Conservation (phyloP, 2,113 vertebrate species). For the Argyrosomus japonicus region DNA sequence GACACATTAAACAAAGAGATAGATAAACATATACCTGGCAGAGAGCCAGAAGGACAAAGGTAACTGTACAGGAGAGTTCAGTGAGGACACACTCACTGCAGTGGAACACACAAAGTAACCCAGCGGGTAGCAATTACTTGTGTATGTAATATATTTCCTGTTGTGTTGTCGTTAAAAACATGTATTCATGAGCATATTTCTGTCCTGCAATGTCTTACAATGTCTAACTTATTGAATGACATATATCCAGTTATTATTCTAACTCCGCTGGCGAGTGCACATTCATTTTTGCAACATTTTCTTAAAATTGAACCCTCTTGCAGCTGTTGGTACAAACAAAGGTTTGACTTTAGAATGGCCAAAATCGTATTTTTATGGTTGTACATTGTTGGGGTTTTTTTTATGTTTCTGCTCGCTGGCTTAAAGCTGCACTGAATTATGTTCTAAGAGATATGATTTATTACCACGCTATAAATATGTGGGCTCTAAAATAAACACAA, state of each 20-base stretch:
- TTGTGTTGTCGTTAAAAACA: background rate
- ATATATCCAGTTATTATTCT: background rate
- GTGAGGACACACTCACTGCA: slow-evolving; percentile 38
- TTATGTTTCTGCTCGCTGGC: background rate
- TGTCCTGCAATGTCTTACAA: background rate
- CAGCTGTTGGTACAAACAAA: background rate
- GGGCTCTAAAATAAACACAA: background rate
- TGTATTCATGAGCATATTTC: background rate
- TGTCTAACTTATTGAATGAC: background rate
- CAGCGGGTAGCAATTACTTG: background rate
- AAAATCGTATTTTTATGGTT: background rate
- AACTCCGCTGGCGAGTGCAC: background rate
- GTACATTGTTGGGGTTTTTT: background rate
- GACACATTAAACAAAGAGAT: slow-evolving; percentile 69
- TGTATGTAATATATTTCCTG: slow-evolving; percentile 1
- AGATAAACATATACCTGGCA: slow-evolving; percentile 70
- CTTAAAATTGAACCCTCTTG: background rate
- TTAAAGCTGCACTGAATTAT: background rate
- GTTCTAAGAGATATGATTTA: background rate
- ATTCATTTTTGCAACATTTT: background rate
- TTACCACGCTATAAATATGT: background rate
- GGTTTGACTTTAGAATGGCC: background rate
- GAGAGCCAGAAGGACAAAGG: slow-evolving; percentile 69
- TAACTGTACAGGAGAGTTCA: slow-evolving; percentile 49
- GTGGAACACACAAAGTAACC: slow-evolving; percentile 17